These are phyloP conservation scores for Thaleichthys pacificus DNA, from an alignment of 2,797 vertebrate genomes.

Conservation along the genomic window DNA sequence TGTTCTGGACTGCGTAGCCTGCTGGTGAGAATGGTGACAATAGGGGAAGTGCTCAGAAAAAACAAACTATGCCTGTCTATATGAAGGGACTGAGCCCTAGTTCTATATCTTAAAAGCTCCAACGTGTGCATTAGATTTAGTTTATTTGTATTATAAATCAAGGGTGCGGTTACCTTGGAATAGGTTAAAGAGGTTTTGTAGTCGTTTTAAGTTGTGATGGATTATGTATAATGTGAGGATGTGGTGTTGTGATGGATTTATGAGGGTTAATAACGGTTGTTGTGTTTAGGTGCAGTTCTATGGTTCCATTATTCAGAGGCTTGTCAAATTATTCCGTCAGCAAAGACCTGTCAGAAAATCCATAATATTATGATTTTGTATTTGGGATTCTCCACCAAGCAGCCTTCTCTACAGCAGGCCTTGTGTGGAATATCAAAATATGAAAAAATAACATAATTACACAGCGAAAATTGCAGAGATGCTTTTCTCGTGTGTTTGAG, in stretches of 20 bases:
- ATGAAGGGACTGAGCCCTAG: not conserved
- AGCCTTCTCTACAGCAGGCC: constrained; percentile 39
- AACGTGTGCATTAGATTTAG: not conserved
- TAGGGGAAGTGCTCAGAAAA: constrained; percentile 13
- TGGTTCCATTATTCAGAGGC: constrained; percentile 56
- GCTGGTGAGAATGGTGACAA: constrained; percentile 55
- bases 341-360: constrained; percentile 61
- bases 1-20: constrained; percentile 69
- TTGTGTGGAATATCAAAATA: constrained; percentile 71
- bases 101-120: not conserved
- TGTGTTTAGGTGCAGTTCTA: constrained; percentile 38
- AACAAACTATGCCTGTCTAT: not conserved
- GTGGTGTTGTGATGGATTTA: not conserved
- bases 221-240: not conserved
- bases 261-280: not conserved
- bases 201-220: not conserved
- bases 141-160: not conserved
- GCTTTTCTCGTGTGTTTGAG: constrained; percentile 74
- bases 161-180: not conserved
- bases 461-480: constrained; percentile 66
- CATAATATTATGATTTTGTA: constrained; percentile 69
- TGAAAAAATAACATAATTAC: constrained; percentile 70
- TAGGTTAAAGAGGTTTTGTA: not conserved
- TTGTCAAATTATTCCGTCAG: constrained; percentile 43
- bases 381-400: constrained; percentile 52